phyloP scores from a whole-genome alignment of 2,888 invertebrate species.

The Oligia strigilis region DNA sequence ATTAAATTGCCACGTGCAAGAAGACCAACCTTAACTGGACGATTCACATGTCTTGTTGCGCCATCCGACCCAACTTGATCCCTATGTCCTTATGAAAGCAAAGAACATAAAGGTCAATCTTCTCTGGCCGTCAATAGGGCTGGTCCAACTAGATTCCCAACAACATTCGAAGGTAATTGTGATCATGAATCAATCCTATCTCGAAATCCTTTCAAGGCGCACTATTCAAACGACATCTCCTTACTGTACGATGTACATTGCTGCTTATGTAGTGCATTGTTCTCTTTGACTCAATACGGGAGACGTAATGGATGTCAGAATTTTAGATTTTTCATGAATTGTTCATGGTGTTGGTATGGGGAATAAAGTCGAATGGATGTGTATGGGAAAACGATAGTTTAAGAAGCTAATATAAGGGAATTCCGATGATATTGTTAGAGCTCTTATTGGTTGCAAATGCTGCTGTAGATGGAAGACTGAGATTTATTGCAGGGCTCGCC shows the following conservation, averaged over 20 bases:
- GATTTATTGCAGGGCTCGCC: slow-evolving; percentile 45
- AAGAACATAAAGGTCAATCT: slow-evolving; percentile 63
- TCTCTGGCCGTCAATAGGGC: slow-evolving; percentile 70
- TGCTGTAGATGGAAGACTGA: slow-evolving; percentile 31
- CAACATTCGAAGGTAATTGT: slow-evolving; percentile 88
- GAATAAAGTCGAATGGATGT: slow-evolving; percentile 67
- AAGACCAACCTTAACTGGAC: slow-evolving; percentile 66
- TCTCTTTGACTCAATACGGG: slow-evolving; percentile 48
- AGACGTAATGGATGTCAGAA: slow-evolving; percentile 64
- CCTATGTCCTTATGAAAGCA: slow-evolving; percentile 39
- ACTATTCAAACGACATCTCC: slow-evolving; percentile 69
- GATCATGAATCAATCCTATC: slow-evolving; percentile 89
- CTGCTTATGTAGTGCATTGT: slow-evolving; percentile 59
- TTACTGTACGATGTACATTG: slow-evolving; percentile 69
- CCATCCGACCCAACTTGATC: slow-evolving; percentile 57
- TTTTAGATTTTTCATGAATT: slow-evolving; percentile 58
- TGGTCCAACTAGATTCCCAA: slow-evolving; percentile 77
- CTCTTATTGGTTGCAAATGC: slow-evolving; percentile 75
- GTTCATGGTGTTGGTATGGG: slow-evolving; percentile 57
- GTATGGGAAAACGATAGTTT: slow-evolving; percentile 80
- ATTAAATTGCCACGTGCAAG: slow-evolving; percentile 50
- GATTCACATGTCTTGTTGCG: slow-evolving; percentile 62
- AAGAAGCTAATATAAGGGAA: slow-evolving; percentile 79
- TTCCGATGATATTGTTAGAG: slow-evolving; percentile 76
- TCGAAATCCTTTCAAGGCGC: slow-evolving; percentile 77